Evolutionary conservation across 1,140 invertebrate genomes (phyloP).

Genomic region (Phenacoccus solenopsis): DNA sequence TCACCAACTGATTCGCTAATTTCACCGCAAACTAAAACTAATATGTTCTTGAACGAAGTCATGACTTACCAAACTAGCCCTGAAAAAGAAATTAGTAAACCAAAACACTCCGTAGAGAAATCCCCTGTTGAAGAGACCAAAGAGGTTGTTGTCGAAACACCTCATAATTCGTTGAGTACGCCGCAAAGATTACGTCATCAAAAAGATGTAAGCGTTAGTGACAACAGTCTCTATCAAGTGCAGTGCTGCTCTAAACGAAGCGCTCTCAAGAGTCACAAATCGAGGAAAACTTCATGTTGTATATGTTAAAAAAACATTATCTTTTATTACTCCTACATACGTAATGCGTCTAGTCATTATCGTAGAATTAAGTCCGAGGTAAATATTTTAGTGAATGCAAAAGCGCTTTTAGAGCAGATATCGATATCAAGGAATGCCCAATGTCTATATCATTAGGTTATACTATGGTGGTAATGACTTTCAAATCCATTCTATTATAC

Average conservation of each 20-base stretch:
- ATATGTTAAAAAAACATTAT: background rate
- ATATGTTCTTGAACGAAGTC: background rate
- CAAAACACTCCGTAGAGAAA: background rate
- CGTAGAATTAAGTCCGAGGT: background rate
- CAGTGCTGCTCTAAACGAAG: background rate
- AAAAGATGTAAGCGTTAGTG: background rate
- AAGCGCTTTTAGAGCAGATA: background rate
- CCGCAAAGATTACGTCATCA: background rate
- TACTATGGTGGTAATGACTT: too few relatives aligned
- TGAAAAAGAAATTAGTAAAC: background rate
- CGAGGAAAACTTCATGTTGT: background rate
- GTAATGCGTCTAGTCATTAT: background rate
- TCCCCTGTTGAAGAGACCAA: background rate
- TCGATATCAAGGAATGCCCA: background rate
- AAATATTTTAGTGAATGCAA: background rate
- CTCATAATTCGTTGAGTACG: background rate
- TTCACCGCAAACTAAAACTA: background rate
- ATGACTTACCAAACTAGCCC: background rate
- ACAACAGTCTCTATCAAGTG: background rate
- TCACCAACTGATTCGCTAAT: background rate
- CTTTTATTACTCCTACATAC: too few relatives aligned
- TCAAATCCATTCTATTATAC: too few relatives aligned
- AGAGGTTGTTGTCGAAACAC: background rate
- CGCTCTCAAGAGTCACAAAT: background rate
- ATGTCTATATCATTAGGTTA: too few relatives aligned